Conservation (phyloP, 2,888 invertebrate genomes). For the Vanessa cardui region DNA sequence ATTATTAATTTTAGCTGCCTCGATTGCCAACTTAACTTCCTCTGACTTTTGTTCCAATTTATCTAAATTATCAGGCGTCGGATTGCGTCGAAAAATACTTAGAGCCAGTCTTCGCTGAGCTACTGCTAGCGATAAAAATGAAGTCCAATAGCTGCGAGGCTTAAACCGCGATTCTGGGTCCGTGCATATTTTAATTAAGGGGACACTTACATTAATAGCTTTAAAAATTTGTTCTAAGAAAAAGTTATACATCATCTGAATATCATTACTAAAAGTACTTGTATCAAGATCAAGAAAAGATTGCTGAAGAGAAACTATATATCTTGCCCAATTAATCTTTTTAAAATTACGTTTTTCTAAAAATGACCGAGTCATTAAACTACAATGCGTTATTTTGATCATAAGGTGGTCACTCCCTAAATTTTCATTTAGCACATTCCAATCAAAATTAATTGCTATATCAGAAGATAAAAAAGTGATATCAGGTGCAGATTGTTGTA, state of each 20-base stretch:
- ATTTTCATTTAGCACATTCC: slow-evolving; percentile 30
- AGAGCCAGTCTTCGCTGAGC: slow-evolving; percentile 30
- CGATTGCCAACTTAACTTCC: slow-evolving; percentile 11
- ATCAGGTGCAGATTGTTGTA: slow-evolving; percentile 35
- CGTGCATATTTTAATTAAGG: slow-evolving; percentile 17
- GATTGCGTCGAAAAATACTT: slow-evolving; percentile 28
- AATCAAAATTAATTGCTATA: slow-evolving; percentile 29
- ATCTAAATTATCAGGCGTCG: slow-evolving; percentile 26
- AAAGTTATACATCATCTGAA: slow-evolving; percentile 21
- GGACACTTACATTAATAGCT: slow-evolving; percentile 25
- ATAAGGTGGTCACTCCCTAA: slow-evolving; percentile 35
- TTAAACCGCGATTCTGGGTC: slow-evolving; percentile 21
- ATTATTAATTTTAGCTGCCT: slow-evolving; percentile 2
- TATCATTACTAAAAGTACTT: neutral
- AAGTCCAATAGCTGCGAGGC: neutral
- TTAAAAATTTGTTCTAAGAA: slow-evolving; percentile 14
- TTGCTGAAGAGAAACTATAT: neutral
- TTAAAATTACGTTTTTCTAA: slow-evolving; percentile 26
- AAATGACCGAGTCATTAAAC: neutral
- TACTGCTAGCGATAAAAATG: slow-evolving; percentile 19
- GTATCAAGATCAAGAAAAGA: neutral
- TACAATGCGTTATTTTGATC: slow-evolving; percentile 27
- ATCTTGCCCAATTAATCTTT: slow-evolving; percentile 26
- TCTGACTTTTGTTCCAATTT: slow-evolving; percentile 19
- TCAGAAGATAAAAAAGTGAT: slow-evolving; percentile 32